A percentile compares a stretch with the other conserved stretches of the same genome.
These are phyloP conservation scores for Nycteola revayana DNA, from an alignment of 2,888 invertebrate species.

Conservation along the genomic window DNA sequence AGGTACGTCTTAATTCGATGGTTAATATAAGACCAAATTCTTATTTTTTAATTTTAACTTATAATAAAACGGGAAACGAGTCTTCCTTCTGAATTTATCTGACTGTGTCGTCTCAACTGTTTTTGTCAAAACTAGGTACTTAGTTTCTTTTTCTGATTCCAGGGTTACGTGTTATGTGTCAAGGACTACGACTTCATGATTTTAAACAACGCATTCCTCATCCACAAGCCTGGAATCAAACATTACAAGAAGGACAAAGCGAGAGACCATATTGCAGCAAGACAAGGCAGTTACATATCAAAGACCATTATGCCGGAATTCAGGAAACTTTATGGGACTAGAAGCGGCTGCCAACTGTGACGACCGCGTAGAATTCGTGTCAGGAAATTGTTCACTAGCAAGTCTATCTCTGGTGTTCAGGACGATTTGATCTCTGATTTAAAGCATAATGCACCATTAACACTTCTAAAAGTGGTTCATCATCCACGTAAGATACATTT, in stretches of 20 bases:
- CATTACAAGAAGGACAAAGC: constrained; percentile 89
- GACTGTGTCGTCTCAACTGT: too few species aligned
- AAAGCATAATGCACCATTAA: too few species aligned
- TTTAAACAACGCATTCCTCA: constrained; percentile 95
- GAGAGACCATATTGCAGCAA: constrained; percentile 87
- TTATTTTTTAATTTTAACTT: too few species aligned
- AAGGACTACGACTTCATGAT: constrained; percentile 96
- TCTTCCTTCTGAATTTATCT: too few species aligned
- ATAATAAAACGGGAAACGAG: too few species aligned
- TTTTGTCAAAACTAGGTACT: too few species aligned
- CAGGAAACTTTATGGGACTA: constrained; percentile 90
- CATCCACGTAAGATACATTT: too few species aligned
- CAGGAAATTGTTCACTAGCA: constrained; percentile 17
- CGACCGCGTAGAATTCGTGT: constrained; percentile 21
- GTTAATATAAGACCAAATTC: too few species aligned
- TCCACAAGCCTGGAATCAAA: constrained; percentile 96
- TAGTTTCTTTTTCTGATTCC: constrained; percentile 36
- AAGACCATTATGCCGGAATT: constrained; percentile 92
- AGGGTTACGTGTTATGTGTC: constrained; percentile 95
- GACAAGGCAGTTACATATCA: constrained; percentile 89
- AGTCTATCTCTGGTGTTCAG: too few species aligned
- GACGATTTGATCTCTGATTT: too few species aligned
- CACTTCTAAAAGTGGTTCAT: too few species aligned
- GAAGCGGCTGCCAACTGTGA: constrained; percentile 90
- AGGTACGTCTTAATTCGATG: constrained; percentile 83